These are phyloP conservation scores for Columba janthina DNA, from an alignment of 2,113 vertebrate species.

Conservation along the genomic window DNA sequence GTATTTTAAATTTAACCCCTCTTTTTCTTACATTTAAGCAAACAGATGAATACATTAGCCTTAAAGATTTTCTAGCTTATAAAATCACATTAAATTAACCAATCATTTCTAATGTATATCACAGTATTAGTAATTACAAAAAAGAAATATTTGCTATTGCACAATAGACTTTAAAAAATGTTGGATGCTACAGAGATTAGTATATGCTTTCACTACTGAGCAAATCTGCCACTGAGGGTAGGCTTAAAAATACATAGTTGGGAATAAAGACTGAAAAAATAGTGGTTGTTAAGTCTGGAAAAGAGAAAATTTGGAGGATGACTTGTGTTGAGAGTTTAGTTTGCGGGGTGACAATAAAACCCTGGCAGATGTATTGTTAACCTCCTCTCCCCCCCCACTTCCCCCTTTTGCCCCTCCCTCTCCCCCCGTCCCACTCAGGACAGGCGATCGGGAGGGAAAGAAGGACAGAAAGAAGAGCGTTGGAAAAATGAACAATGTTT, in stretches of 20 bases:
- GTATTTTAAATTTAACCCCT: background rate
- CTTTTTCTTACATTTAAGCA: background rate
- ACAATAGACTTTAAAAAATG: background rate
- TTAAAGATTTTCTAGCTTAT: background rate
- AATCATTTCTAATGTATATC: background rate
- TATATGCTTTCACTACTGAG: background rate
- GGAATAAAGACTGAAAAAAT: background rate
- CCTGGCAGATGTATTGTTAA: too few species aligned
- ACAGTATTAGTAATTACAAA: background rate
- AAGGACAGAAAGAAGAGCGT: too few species aligned
- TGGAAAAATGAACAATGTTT: too few species aligned
- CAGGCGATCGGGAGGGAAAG: too few species aligned
- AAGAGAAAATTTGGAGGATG: background rate
- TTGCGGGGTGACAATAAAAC: too few species aligned
- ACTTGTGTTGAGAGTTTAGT: background rate
- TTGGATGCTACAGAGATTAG: background rate
- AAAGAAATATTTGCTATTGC: background rate
- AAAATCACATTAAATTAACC: background rate
- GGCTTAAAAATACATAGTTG: background rate
- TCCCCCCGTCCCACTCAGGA: too few species aligned
- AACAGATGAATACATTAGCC: background rate
- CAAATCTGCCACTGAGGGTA: background rate
- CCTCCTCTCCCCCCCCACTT: too few species aligned
- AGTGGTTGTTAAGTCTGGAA: background rate
- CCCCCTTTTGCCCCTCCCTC: too few species aligned